Evolutionary conservation across 2,113 vertebrate genomes (phyloP).

Genomic region (Charina bottae): DNA sequence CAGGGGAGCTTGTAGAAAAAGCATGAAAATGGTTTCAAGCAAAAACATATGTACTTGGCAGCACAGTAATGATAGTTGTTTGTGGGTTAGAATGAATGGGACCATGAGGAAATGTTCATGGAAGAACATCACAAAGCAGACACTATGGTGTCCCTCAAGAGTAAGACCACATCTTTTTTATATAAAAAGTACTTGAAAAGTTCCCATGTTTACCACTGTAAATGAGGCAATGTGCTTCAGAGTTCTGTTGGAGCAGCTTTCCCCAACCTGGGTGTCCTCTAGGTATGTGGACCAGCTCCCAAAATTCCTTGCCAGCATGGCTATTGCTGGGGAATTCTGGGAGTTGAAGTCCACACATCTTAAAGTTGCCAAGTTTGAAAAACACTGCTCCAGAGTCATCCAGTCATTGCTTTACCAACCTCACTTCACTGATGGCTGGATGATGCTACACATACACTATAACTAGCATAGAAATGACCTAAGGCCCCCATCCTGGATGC

Average conservation of each 20-base stretch:
- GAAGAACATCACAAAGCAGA: not conserved
- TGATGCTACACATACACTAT: not conserved
- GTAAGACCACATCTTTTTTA: not conserved
- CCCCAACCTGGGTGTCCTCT: not conserved
- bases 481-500: not conserved
- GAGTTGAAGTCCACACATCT: not conserved
- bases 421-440: not conserved
- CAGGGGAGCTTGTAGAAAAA: conserved; percentile 21
- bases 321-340: not conserved
- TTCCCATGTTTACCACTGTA: not conserved
- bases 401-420: not conserved
- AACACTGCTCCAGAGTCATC: not conserved
- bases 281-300: not conserved
- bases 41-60: not conserved
- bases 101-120: not conserved
- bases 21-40: conserved; percentile 3
- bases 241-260: not conserved
- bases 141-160: not conserved
- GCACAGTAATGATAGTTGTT: no score
- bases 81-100: not conserved
- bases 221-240: not conserved
- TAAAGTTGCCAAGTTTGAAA: not conserved
- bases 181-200: not conserved
- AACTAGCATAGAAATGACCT: not conserved
- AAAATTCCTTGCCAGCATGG: not conserved